Evolutionary conservation across 2,888 invertebrate species (phyloP), one percentile per base, ranked within the genome.

Genomic region (Drosophila neoperkinsi): DNA sequence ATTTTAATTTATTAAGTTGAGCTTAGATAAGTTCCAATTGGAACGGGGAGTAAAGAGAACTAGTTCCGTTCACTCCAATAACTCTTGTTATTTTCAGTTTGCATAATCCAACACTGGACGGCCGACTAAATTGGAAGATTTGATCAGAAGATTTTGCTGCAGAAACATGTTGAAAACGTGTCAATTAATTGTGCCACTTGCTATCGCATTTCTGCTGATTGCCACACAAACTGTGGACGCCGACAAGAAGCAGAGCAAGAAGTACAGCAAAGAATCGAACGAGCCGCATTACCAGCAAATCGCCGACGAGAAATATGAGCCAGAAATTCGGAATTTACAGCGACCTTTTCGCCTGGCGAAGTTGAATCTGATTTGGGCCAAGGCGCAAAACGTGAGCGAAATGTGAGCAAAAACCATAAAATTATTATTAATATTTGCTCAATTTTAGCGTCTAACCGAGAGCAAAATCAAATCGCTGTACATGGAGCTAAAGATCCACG

Each of bases 321-420:
- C 95, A 0, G 94, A 95, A 70, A 95, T 97, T 77, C 95, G 96
- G 88, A 96, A 95, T 70, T 93, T 97, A 53, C 96, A 97, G 80
- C 96, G 96, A 88, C 98, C 98, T 6, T 98, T 97, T 93, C 95
- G 98, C 81, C 98, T 98, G 96, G 96, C 97, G 36, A 98, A 98
- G 94, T 93, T 98, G 38, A 98, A 98, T 94, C 93, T 97, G 68
- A 94, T 98, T 31, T 98, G 98, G 98, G 94, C 95, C 5, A 98
- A 98, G 94, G 98, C 98, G 16, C 96, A 96, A 93, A 96, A 96
- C 93, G 98, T 98, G 94, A 34, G 16, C 34, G 5, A 34, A 30
- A 30, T 7, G 30, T 30, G 30, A 94, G 94, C 56, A 5, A 30
- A 34, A 59, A 53, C 28, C 13, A n/a, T 30, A 21, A 57, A 36